Evolutionary conservation across 1,140 invertebrate species (phyloP), one percentile per base, ranked within the genome.

Genomic region (Mycetomoellerius zeteki): DNA sequence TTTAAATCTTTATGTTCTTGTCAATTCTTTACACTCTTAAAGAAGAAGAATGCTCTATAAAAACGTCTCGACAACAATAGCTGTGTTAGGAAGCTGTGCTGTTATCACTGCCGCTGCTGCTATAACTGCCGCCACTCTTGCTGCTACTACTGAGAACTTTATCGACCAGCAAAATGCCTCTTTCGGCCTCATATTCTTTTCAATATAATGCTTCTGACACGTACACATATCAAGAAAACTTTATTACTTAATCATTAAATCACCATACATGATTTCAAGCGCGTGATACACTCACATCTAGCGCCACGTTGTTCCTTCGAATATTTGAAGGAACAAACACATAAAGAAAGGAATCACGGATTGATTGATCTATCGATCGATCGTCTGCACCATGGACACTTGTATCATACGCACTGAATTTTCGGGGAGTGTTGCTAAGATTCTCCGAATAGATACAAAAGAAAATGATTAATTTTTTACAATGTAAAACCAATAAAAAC

Each of bases 61-160:
- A 88, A 76, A 88, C 67, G 85, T 90, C 88, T 91, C 87, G 88
- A 85, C 85, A 73, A 85, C 82, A 72, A 89, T 90, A 91, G 82
- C 86, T 86, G 85, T 89, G 78, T 88, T 92, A 92, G 91, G 90
- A 90, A 90, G 88, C 88, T 91, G 90, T 89, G 89, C 87, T 91
- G 84, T 82, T 90, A 81, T 90, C 87, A 88, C 91, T 91, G 89
- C 85, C 85, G 88, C 78, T 90, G 90, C 86, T 89, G 90, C 82
- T 89, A 88, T 37, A 37, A 37, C 84, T 91, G 80, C 67, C 86
- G 88, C 92, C 85, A 90, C 87, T 92, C 90, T 89, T 91, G 90
- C 90, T 85, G 87, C 86, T 87, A 88, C 67, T 87, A 88, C 82
- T 86, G 88, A 78, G 88, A 90, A 90, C 67, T 86, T 85, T 78